Conservation (phyloP, 2,888 invertebrate genomes). For the Calameuta filiformis region DNA sequence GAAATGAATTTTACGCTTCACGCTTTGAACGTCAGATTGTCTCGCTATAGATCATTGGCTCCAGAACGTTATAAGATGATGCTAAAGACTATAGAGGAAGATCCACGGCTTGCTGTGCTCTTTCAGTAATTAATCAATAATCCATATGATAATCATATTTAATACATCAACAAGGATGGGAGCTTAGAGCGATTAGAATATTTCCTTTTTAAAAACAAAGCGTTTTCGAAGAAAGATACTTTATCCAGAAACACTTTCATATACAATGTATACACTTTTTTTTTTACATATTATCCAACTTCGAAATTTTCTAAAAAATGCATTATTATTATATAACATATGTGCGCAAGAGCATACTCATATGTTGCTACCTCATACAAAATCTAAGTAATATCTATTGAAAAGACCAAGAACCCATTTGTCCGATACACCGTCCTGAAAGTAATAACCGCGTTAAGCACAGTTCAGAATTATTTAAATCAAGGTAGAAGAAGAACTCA, state of each 20-base stretch:
- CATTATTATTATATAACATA: background rate
- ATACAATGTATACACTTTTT: background rate
- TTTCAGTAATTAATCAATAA: background rate
- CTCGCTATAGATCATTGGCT: conserved; percentile 72
- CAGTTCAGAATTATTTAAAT: conserved; percentile 2
- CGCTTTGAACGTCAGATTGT: conserved; percentile 72
- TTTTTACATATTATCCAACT: background rate
- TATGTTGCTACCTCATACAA: background rate
- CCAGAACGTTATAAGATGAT: conserved; percentile 66
- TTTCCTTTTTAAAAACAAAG: background rate
- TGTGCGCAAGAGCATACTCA: background rate
- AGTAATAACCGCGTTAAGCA: conserved; percentile 14
- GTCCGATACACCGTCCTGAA: conserved; percentile 81
- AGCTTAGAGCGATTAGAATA: background rate
- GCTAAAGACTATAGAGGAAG: conserved; percentile 40
- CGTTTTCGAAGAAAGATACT: background rate
- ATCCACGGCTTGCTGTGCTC: conserved; percentile 31
- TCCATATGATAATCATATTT: background rate
- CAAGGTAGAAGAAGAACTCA: conserved; percentile 36
- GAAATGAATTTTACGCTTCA: conserved; percentile 68
- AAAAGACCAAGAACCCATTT: conserved; percentile 87
- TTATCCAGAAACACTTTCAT: background rate
- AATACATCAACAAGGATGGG: background rate
- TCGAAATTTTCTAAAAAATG: background rate
- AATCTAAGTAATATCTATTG: conserved; percentile 51